These are phyloP conservation scores for Chrysolophus pictus DNA, from an alignment of 2,797 vertebrate species.

Conservation along the genomic window DNA sequence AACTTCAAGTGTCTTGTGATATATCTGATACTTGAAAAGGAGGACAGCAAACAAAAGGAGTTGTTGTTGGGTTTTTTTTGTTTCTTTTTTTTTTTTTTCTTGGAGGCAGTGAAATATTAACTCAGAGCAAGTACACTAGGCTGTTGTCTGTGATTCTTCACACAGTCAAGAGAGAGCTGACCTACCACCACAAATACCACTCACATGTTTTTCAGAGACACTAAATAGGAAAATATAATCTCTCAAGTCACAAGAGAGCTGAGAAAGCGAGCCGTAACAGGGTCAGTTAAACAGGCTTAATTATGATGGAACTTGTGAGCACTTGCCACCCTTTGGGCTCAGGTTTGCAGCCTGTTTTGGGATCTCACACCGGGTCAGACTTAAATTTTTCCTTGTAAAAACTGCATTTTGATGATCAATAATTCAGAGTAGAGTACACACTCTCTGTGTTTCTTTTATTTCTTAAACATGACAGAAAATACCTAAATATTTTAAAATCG, in stretches of 20 bases:
- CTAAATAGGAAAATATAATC: constrained; percentile 58
- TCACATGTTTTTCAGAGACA: constrained; percentile 67
- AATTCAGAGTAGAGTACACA: neutral
- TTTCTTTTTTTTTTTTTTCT: neutral
- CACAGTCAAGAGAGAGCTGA: constrained; percentile 58
- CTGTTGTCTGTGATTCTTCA: constrained; percentile 71
- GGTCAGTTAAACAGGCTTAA: constrained; percentile 58
- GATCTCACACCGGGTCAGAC: neutral
- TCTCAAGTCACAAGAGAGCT: constrained; percentile 66
- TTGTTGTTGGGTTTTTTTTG: constrained; percentile 56
- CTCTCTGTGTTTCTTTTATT: neutral
- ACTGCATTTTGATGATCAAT: neutral
- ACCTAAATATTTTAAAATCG: neutral
- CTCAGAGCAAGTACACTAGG: constrained; percentile 54
- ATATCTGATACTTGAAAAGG: constrained; percentile 21
- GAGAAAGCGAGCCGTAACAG: constrained; percentile 36
- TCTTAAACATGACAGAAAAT: neutral
- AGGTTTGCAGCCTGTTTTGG: constrained; percentile 8
- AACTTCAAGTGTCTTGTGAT: constrained; percentile 60
- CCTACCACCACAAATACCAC: constrained; percentile 53
- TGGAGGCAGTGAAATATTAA: constrained; percentile 33
- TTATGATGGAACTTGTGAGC: constrained; percentile 10
- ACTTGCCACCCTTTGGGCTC: constrained; percentile 6
- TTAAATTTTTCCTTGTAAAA: neutral
- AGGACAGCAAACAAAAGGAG: constrained; percentile 63